A percentile compares a stretch with the other conserved stretches of the same genome.
phyloP scores from a whole-genome alignment of 2,888 invertebrate species.

The Hirudinaria manillensis region DNA sequence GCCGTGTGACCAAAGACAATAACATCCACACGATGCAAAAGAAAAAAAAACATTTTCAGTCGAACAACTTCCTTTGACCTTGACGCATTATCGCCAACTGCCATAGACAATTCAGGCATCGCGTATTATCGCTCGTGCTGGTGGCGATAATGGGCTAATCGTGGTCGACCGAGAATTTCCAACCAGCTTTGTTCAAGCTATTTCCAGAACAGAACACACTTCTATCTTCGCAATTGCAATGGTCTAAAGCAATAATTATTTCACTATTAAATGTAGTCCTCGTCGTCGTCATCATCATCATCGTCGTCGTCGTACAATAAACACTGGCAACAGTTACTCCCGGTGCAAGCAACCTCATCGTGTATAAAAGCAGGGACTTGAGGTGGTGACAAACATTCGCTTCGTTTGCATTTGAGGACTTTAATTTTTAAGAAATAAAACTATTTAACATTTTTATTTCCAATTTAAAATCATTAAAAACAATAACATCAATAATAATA shows the following conservation, averaged over 20 bases:
- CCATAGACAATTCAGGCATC: not conserved
- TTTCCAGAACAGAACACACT: not conserved
- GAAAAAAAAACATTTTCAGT: too few species aligned
- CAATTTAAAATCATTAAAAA: too few species aligned
- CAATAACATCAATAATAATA: too few species aligned
- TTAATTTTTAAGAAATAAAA: too few species aligned
- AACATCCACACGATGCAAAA: not conserved
- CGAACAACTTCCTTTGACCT: too few species aligned
- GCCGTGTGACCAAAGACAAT: too few species aligned
- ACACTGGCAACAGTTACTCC: not conserved
- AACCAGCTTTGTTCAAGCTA: not conserved
- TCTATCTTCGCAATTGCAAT: not conserved
- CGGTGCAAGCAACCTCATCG: not conserved
- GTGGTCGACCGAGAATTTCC: not conserved
- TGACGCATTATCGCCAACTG: not conserved
- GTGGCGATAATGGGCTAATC: too few species aligned
- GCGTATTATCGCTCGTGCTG: not conserved
- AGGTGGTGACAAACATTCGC: too few species aligned
- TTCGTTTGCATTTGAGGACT: too few species aligned
- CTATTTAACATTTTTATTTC: too few species aligned
- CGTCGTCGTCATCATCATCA: slow-evolving; percentile 3
- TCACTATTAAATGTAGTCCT: not conserved
- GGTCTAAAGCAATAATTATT: too few species aligned
- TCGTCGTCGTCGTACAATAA: not conserved
- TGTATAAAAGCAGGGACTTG: not conserved